Evolutionary conservation across 1,140 invertebrate genomes (phyloP), one percentile per base, ranked within the genome.

Genomic region (Megathymus violae): DNA sequence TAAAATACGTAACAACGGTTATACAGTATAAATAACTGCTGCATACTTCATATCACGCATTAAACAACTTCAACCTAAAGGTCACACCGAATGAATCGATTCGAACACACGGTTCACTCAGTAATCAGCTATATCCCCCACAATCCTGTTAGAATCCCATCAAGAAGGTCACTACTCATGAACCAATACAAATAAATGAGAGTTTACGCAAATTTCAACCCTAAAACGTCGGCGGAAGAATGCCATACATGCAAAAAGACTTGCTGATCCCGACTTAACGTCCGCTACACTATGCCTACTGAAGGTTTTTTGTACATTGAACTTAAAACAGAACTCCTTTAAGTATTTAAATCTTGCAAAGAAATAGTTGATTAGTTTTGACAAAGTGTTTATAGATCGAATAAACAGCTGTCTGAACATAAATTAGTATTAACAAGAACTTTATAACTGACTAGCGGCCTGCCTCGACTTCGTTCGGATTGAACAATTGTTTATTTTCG

Each of bases 111-210:
- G 31, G 50, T 31, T 41, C 51, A 41, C 60, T 50, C 46, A 50
- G 40, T 54, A 63, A 54, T 44, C 61, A 17, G 3, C 1, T 11
- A 34, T 46, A 52, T 51, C 61, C 48, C 36, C 41, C 50, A 22
- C 43, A 62, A 62, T 62, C 60, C 60, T 22, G 47, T 62, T 52
- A 51, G 17, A 52, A 44, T 54, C 61, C 61, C 40, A 63, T 54
- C 48, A 17, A 51, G 31, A 9, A 27, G 47, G 50, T 36, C 52
- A 56, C 17, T 52, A 13, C 46, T n/a, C 7, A n/a, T n/a, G n/a
- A 13, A 13, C 50, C 48, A 63, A 52, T 6, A 19, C 10, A 10
- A 14, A 19, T 36, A 10, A 17, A 22, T 10, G 27, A 6, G 0
- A 9, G 1, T 3, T 22, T 22, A 54, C 9, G 11, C 10, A 13